Evolutionary conservation across 2,888 invertebrate species (phyloP).

Genomic region (Stenodema calcarata): DNA sequence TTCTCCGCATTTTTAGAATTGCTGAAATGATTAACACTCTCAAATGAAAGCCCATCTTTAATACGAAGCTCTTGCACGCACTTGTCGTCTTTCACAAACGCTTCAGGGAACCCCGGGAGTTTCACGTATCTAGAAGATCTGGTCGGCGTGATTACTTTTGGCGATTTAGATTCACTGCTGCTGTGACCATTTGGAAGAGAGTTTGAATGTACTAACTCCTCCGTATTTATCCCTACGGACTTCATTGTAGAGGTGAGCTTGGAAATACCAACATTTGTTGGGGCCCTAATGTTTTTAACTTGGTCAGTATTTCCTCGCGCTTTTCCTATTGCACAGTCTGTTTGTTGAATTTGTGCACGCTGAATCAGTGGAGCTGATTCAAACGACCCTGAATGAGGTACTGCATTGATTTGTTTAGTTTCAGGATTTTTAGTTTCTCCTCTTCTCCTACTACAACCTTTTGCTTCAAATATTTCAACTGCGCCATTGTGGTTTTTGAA

Average conservation of each 20-base stretch:
- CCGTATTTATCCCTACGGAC: not conserved
- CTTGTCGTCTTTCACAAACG: not conserved
- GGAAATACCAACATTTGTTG: not conserved
- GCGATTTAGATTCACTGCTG: not conserved
- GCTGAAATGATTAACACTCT: not conserved
- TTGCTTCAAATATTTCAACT: not conserved
- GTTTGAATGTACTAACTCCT: not conserved
- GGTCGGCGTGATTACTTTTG: not conserved
- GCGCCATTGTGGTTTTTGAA: not conserved
- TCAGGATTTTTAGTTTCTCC: not conserved
- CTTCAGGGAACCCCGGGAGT: not conserved
- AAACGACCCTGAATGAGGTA: not conserved
- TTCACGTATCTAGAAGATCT: not conserved
- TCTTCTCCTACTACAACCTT: not conserved
- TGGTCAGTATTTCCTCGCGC: not conserved
- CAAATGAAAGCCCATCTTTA: conserved; percentile 12
- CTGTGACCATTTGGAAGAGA: not conserved
- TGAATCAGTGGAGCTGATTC: not conserved
- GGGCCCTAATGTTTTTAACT: not conserved
- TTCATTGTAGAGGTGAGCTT: not conserved
- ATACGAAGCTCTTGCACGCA: not conserved
- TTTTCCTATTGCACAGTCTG: not conserved
- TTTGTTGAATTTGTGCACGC: not conserved
- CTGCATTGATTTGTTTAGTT: not conserved
- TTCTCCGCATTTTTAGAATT: not conserved